Evolutionary conservation across 2,113 vertebrate species (phyloP), one percentile per base, ranked within the genome.

Genomic region (Alethe castanea): DNA sequence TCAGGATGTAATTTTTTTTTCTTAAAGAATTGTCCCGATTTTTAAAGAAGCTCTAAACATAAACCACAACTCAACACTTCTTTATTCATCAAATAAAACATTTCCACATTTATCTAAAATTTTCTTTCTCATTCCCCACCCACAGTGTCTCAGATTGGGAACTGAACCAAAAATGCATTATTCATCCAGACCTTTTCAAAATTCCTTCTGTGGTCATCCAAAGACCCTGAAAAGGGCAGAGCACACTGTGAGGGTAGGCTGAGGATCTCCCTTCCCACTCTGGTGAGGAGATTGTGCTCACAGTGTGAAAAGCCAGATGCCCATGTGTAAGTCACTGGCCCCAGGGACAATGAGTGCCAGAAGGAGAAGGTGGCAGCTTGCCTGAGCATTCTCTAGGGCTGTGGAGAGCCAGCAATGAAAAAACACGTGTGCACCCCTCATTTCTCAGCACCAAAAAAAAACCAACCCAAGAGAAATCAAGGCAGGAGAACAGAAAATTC

Each of bases 131-230:
- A 14, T 94, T 92, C 11, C 35, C 56, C 38, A 81, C 84, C 54
- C 64, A 83, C 48, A 79, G 35, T 12, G n/a, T 22, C 73, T 93
- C 53, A 56, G 48, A 71, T 59, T 71, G 47, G 83, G 18, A 91
- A 66, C 42, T 9, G 57, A 84, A 86, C 24, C 23, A 47, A 81
- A 92, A 81, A 65, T 52, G 8, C 26, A 60, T 65, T 87, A 84
- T 86, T 86, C 73, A 86, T 79, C 17, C 84, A 81, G 38, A 6
- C 35, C 83, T 89, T 70, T 94, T 78, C 77, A 88, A 96, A 91
- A 95, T 88, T 56, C 36, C 6, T 15, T 78, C 35, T 61, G 8
- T 86, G 72, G 89, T 65, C 54, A 86, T 52, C 45, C 36, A 52
- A 92, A 76, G 67, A 88, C 45, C 25, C 72, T 89, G 82, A 38